These are phyloP conservation scores for Ophthalmolycus amberensis DNA, from an alignment of 2,113 vertebrate genomes.

Conservation along the genomic window DNA sequence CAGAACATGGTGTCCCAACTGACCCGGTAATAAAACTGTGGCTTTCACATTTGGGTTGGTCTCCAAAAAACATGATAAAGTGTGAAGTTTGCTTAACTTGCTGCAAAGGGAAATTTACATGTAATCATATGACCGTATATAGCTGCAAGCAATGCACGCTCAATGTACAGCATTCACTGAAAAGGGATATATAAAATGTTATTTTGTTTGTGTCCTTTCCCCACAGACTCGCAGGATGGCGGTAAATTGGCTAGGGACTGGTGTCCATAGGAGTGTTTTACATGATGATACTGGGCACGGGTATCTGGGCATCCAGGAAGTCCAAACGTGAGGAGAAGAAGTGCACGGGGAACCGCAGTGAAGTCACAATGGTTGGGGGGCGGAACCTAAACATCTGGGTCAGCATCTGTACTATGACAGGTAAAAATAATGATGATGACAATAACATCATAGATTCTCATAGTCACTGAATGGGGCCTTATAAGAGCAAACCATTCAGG, in stretches of 20 bases:
- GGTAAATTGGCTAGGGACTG: conserved; percentile 42
- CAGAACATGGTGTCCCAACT: no score
- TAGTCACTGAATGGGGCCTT: background rate
- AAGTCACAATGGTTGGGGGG: conserved; percentile 82
- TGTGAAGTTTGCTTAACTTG: no score
- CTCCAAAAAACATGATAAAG: no score
- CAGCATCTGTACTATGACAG: conserved; percentile 77
- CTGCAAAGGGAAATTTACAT: no score
- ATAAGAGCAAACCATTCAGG: background rate
- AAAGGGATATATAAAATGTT: background rate
- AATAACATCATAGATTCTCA: background rate
- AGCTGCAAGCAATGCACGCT: background rate
- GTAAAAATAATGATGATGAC: background rate
- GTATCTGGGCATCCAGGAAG: conserved; percentile 81
- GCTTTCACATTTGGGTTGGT: no score
- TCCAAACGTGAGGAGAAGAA: conserved; percentile 77
- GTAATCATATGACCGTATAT: background rate
- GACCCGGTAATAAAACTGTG: no score
- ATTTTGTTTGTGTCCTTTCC: background rate
- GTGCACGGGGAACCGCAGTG: conserved; percentile 66
- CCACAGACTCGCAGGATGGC: conserved; percentile 27
- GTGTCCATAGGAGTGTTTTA: conserved; percentile 51
- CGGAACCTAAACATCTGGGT: conserved; percentile 78
- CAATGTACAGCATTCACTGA: background rate
- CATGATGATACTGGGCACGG: conserved; percentile 30